These are phyloP conservation scores for Cyclophora punctaria DNA, from an alignment of 2,888 invertebrate genomes.

Conservation along the genomic window DNA sequence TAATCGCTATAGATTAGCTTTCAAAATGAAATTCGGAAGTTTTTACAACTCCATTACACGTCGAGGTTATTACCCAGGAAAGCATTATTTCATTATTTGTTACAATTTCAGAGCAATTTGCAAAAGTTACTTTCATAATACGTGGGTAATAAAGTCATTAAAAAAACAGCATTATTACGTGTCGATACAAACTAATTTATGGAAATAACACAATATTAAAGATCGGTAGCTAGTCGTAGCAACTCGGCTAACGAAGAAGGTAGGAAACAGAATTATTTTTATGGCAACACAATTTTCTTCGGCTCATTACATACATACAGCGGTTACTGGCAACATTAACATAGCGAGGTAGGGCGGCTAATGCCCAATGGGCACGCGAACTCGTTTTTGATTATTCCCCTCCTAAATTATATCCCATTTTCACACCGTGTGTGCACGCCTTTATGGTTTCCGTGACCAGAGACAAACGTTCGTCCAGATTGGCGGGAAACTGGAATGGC, in stretches of 20 bases:
- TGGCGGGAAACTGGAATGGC: slow-evolving; percentile 27
- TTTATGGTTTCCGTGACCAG: slow-evolving; percentile 56
- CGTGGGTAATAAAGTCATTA: slow-evolving; percentile 17
- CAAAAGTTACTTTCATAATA: slow-evolving; percentile 9
- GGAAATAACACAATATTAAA: slow-evolving; percentile 17
- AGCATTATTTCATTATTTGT: background rate
- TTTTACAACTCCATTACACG: too few species aligned
- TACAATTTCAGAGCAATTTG: background rate
- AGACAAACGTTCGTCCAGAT: slow-evolving; percentile 49
- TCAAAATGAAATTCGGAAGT: too few species aligned
- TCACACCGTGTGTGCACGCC: slow-evolving; percentile 63
- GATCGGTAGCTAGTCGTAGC: slow-evolving; percentile 18
- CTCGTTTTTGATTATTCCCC: slow-evolving; percentile 69
- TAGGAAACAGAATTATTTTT: slow-evolving; percentile 71
- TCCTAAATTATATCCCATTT: slow-evolving; percentile 73
- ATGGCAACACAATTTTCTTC: slow-evolving; percentile 74
- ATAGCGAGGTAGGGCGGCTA: slow-evolving; percentile 67
- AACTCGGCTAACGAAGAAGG: slow-evolving; percentile 53
- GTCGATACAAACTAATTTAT: slow-evolving; percentile 18
- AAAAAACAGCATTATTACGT: slow-evolving; percentile 16
- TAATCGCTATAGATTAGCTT: too few species aligned
- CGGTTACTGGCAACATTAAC: slow-evolving; percentile 69
- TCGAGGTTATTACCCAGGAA: too few species aligned
- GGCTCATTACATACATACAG: slow-evolving; percentile 72
- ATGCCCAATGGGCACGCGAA: slow-evolving; percentile 70